Base-by-base conservation (phyloP, 2,888 invertebrate species). In the Dastarcus helophoroides region DNA sequence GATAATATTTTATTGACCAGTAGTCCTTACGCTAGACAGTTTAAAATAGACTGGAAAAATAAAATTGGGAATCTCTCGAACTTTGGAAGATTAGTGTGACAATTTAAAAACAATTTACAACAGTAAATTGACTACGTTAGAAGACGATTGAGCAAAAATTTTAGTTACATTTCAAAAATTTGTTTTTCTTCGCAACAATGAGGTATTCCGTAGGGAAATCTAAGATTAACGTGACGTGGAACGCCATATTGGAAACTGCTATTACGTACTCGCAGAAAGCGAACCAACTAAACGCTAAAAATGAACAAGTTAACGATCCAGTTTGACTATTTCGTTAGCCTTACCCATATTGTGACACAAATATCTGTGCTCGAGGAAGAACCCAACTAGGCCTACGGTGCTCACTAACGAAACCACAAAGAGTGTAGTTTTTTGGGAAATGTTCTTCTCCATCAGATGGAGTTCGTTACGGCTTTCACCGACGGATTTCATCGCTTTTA, bases 221-320 rank as follows among this genome's bases (percentile, higher is more conserved):
- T 53, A 79, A 68, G 36, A 86, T 79, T 31, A 88, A 84, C 21
- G 88, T 80, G 41, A 85, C 76, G 55, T 93, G 91, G 65, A 88
- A 93, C 35, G 80, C 80, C 86, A 93, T 91, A 62, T 91, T 93
- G 43, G 85, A 79, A 31, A 81, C 76, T 32, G 91, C 90, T 52
- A 93, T 80, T 53, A 89, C 71, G 61, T 93, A 93, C 63, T 93
- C 93, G 60, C 86, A 90, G 34, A 86, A 70, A 2, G 93, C 88
- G 67, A 93, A 93, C 80, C 84, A 84, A 57, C 89, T 91, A 65
- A 93, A 93, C 26, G 91, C 93, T 91, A 69, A 43, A 71, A 71
- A 26, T 33, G 31, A 32, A 26, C 8, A 25, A 23, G 24, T 23
- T n/a, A 7, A 5, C 6, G 6, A 7, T n/a, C 9, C 7, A 23